Evolutionary conservation across 2,797 vertebrate genomes (phyloP), one percentile per base, ranked within the genome.

Genomic region (Poecile montanus): DNA sequence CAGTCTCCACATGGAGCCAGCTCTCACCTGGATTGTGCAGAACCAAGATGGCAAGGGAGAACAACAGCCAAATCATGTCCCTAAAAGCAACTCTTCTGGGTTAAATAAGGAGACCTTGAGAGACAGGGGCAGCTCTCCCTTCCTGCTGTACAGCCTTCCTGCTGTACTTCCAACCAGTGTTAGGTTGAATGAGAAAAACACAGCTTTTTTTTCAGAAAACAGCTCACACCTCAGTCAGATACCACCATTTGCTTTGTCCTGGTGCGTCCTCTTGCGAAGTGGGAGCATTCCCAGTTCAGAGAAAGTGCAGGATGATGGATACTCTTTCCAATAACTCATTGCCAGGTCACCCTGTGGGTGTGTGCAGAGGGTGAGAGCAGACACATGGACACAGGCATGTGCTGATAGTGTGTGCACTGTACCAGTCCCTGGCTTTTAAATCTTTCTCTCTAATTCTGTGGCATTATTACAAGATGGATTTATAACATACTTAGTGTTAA

Each of bases 391-490:
- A 22, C 54, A 65, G 51, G 50, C 47, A 6, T 4, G 4, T 89
- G 80, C 66, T 78, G 58, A 22, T 25, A 34, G 10, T 15, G 45
- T 68, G 11, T 27, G 7, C 19, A 13, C 54, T 29, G 18, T 51
- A n/a, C 57, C 10, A 11, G 25, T 53, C 85, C 82, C 22, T 63
- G 38, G 66, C 70, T 51, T 93, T 51, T 65, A 36, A 86, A 50
- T 75, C 67, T 47, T 86, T 67, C 81, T 85, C 57, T 86, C 25
- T 88, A 86, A 90, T 94, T 74, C 74, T 77, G 51, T 81, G 60
- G 58, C 88, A 32, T 91, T 89, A 87, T 97, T 97, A 97, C 68
- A 89, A 97, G 97, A 97, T 96, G 93, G 94, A 98, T 98, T 98
- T 98, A 97, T 97, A 97, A 94, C 95, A 86, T 51, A 94, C 93